Conservation (phyloP, 2,113 vertebrate species). For the Charadrius vociferus region DNA sequence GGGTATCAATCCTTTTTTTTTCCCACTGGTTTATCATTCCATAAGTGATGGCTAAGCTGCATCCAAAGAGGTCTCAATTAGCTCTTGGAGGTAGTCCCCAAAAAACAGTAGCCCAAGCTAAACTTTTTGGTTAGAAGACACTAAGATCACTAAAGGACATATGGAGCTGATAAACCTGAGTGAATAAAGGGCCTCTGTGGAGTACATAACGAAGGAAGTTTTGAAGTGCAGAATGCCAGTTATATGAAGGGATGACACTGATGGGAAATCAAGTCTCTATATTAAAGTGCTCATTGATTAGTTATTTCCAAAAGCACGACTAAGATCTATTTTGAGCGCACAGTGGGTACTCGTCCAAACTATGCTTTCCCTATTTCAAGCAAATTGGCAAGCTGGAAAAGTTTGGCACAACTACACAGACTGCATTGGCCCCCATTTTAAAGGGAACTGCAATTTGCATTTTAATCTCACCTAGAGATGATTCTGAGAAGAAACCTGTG, state of each 20-base stretch:
- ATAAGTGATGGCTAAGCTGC: neutral
- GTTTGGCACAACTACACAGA: neutral
- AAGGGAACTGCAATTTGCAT: neutral
- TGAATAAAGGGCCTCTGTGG: neutral
- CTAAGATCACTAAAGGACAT: neutral
- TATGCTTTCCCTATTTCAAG: neutral
- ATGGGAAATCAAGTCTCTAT: slow-evolving; percentile 1
- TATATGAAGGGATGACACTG: neutral
- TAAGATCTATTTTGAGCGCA: slow-evolving; percentile 19
- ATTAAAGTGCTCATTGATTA: slow-evolving; percentile 43
- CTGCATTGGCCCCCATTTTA: neutral
- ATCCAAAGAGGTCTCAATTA: neutral
- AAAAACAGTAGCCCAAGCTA: neutral
- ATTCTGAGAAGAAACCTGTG: neutral
- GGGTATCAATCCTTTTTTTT: neutral
- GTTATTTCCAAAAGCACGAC: slow-evolving; percentile 32
- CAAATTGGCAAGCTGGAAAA: slow-evolving; percentile 3
- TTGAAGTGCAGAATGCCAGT: neutral
- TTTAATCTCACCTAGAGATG: neutral
- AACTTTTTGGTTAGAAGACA: neutral
- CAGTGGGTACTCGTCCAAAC: neutral
- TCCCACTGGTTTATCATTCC: neutral
- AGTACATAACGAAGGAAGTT: neutral
- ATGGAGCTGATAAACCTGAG: neutral
- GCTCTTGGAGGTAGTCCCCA: neutral